phyloP scores from a whole-genome alignment of 2,113 vertebrate genomes.

The Rhagologus leucostigma region DNA sequence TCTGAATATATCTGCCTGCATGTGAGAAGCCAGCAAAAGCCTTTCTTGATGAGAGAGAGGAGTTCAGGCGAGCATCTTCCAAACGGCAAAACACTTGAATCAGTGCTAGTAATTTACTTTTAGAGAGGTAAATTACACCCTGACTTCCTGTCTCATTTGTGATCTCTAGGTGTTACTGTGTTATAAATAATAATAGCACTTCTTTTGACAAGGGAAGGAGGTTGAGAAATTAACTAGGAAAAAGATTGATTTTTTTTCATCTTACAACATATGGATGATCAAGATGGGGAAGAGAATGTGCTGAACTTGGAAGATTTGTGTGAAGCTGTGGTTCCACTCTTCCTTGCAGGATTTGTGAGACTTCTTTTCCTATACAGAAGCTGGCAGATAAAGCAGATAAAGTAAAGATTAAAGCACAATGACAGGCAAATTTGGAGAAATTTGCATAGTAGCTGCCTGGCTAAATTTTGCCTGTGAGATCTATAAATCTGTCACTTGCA shows the following conservation, averaged over 20 bases:
- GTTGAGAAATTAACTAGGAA: background rate
- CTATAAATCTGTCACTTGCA: background rate
- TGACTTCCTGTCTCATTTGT: background rate
- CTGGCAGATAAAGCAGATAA: background rate
- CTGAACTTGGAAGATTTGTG: background rate
- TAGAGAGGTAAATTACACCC: background rate
- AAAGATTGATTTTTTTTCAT: background rate
- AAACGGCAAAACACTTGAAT: background rate
- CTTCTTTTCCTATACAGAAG: background rate
- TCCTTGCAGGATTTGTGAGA: background rate
- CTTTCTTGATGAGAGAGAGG: background rate
- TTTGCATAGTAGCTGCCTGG: background rate
- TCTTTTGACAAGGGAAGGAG: background rate
- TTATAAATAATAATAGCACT: constrained; percentile 10
- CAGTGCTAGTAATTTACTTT: background rate
- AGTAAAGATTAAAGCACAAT: background rate
- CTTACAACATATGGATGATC: background rate
- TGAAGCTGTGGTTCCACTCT: background rate
- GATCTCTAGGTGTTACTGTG: background rate
- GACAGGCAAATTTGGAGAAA: background rate
- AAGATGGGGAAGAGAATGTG: background rate
- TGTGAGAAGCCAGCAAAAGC: background rate
- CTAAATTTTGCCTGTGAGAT: background rate
- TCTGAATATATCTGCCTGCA: background rate
- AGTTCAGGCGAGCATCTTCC: background rate